These are phyloP conservation scores for Toxotes jaculatrix DNA, from an alignment of 2,113 vertebrate genomes.

Conservation along the genomic window DNA sequence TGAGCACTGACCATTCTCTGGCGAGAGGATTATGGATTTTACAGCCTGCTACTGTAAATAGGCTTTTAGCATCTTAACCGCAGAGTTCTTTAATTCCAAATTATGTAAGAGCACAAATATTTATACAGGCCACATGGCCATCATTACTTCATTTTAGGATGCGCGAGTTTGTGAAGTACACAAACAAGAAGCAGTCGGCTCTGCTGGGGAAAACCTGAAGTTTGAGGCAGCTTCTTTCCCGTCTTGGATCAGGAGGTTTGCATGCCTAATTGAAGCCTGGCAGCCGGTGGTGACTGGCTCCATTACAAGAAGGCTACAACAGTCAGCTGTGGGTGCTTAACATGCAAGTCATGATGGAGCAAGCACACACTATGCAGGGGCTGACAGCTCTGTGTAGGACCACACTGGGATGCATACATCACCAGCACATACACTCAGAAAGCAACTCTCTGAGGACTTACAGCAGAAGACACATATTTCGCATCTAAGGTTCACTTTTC, in stretches of 20 bases:
- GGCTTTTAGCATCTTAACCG: conserved; percentile 44
- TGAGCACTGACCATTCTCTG: conserved; percentile 41
- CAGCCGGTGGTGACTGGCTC: conserved; percentile 66
- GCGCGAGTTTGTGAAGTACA: background rate
- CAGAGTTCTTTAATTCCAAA: conserved; percentile 44
- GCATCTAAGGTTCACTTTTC: background rate
- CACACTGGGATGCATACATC: conserved; percentile 34
- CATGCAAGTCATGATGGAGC: conserved; percentile 76
- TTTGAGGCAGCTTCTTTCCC: conserved; percentile 51
- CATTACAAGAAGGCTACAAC: conserved; percentile 67
- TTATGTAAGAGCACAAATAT: conserved; percentile 50
- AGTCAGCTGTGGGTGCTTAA: conserved; percentile 77
- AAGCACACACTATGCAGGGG: conserved; percentile 63
- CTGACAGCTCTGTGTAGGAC: conserved; percentile 35
- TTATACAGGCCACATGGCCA: conserved; percentile 13
- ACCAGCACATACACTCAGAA: conserved; percentile 8
- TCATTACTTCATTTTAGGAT: conserved; percentile 15
- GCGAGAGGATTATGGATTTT: conserved; percentile 50
- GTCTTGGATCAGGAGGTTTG: conserved; percentile 67
- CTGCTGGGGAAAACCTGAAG: conserved; percentile 19
- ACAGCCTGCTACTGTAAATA: conserved; percentile 39
- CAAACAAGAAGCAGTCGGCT: conserved; percentile 21
- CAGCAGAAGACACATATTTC: background rate
- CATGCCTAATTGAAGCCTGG: conserved; percentile 74
- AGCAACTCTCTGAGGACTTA: conserved; percentile 1